Evolutionary conservation across 2,113 vertebrate genomes (phyloP).

Genomic region (Anguilla japonica): DNA sequence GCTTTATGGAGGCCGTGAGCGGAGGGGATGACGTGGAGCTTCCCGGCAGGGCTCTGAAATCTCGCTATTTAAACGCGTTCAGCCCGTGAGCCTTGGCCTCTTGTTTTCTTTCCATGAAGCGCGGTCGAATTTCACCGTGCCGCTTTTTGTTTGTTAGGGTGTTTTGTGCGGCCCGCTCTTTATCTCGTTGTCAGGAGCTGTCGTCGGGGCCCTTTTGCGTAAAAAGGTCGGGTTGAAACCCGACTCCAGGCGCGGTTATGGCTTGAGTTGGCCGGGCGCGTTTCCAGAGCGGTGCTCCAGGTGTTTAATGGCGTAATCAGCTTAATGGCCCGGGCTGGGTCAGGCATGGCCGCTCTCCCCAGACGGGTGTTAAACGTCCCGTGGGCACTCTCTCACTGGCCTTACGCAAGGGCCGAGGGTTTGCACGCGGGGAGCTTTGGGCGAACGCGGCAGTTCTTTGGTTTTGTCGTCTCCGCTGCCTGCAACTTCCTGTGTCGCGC

Average conservation of each 20-base stretch:
- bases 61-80: background rate
- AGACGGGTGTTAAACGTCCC: background rate
- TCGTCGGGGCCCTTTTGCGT: background rate
- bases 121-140: background rate
- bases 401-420: background rate
- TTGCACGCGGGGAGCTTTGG: background rate
- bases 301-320: conserved; percentile 24
- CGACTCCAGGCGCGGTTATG: background rate
- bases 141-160: background rate
- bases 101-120: background rate
- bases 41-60: background rate
- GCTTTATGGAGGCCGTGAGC: background rate
- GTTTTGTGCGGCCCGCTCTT: background rate
- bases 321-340: background rate
- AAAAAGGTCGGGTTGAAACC: background rate
- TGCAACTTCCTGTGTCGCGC: background rate
- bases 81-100: background rate
- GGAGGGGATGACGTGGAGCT: background rate
- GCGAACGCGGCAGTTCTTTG: background rate
- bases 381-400: background rate
- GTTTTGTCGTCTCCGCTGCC: no score
- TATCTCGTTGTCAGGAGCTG: background rate
- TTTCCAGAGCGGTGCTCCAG: conserved; percentile 1
- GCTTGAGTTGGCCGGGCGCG: background rate
- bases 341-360: background rate